Evolutionary conservation across 2,888 invertebrate species (phyloP).

Genomic region (Platypus cylindrus): DNA sequence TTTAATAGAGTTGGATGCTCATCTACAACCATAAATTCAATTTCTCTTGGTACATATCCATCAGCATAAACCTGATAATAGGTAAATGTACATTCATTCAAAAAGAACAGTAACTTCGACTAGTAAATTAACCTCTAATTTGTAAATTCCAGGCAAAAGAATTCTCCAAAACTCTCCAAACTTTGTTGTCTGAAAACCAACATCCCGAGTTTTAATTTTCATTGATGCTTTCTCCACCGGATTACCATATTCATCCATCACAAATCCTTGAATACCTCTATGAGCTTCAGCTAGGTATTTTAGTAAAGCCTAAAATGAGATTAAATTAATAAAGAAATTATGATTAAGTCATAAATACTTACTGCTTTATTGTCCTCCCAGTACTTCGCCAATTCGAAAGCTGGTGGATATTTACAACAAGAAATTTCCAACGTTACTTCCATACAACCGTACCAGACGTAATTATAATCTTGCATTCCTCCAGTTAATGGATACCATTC

Average conservation of each 20-base stretch:
- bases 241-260: slow-evolving; percentile 63
- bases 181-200: slow-evolving; percentile 73
- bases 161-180: slow-evolving; percentile 95
- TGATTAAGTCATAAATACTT: slow-evolving; percentile 19
- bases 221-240: slow-evolving; percentile 69
- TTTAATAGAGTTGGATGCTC: slow-evolving; percentile 75
- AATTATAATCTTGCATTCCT: slow-evolving; percentile 91
- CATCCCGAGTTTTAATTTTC: slow-evolving; percentile 69
- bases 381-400: slow-evolving; percentile 63
- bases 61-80: slow-evolving; percentile 75
- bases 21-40: slow-evolving; percentile 77
- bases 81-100: too few relatives aligned
- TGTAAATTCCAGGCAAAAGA: slow-evolving; percentile 74
- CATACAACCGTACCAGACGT: slow-evolving; percentile 87
- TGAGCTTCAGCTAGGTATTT: slow-evolving; percentile 78
- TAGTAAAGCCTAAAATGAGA: slow-evolving; percentile 52
- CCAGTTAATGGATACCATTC: slow-evolving; percentile 87
- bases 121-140: slow-evolving; percentile 73
- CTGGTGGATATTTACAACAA: slow-evolving; percentile 86
- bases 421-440: slow-evolving; percentile 89
- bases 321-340: slow-evolving; percentile 1
- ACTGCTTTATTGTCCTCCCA: slow-evolving; percentile 85
- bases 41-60: slow-evolving; percentile 69
- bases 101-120: too few relatives aligned
- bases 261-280: slow-evolving; percentile 79